Evolutionary conservation across 92 coral and sea anemone species (phyloP), one percentile per base, ranked within the genome.

Genomic region (Epizoanthus scotinus): DNA sequence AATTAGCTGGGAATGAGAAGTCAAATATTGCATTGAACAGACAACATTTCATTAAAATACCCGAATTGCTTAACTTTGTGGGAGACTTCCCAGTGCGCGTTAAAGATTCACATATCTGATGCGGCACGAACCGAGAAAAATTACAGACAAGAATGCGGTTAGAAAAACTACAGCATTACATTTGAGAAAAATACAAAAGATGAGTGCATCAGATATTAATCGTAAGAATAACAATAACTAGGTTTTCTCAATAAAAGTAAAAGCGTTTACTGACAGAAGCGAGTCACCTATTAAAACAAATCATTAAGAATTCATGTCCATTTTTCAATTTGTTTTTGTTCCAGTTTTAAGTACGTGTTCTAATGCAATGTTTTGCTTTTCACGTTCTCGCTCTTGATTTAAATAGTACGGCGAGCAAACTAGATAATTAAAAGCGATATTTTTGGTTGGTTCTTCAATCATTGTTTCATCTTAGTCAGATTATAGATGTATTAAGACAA

Each of bases 321-420:
- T 88, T 87, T 92, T 88, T 86, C 91, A 90, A 90, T 90, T 92
- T 87, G 86, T 77, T 86, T 61, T 82, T 77, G 86, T 88, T 88
- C 82, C 86, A 27, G 83, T 63, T 71, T 87, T 86, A 85, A 86
- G 82, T 81, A 88, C 64, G 72, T 65, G 88, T 83, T 85, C 82
- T 86, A 88, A 90, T 90, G 86, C 83, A 87, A 56, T 90, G 97
- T 92, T 92, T 85, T 78, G 85, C 83, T 74, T 92, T 82, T 36
- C 55, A 25, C 38, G 8, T 75, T 25, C 44, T 67, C 40, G 6
- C 15, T 75, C 81, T 75, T 59, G 67, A 59, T 75, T 59, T 75
- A 13, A 38, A 38, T 34, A 20, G 81, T 22, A 58, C 38, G 68
- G 49, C 44, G 12, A 59, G 81, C 53, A 75, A 75, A 75, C 81